Base-by-base conservation (phyloP, 2,797 vertebrate genomes). In the Syngnathus acus region DNA sequence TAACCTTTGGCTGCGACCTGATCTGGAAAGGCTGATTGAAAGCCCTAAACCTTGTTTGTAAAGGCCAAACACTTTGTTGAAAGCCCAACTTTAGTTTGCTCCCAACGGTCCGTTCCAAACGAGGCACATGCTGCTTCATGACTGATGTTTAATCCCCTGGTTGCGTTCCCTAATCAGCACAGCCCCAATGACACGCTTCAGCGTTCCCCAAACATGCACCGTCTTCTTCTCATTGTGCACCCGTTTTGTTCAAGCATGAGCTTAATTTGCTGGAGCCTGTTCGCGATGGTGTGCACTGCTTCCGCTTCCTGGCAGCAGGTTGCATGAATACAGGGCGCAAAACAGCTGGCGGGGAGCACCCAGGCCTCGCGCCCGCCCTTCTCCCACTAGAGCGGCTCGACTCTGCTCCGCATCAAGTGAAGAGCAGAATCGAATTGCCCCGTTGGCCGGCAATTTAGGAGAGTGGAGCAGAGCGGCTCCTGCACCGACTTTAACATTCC, bases 281-380 rank as follows among this genome's bases (percentile, higher is more conserved):
- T 64, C 13, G 50, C 14, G 47, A 69, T 40, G 69, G 55, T 67
- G 55, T 43, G 47, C 59, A 51, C 76, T 45, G 67, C 32, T 61
- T 62, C 61, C 66, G 77, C 77, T 82, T 79, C 67, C 67, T 84
- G 86, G 84, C 82, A 79, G 82, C 9, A 19, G 76, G 81, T 86
- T 87, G 83, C 81, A 87, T 88, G 80, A 89, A 85, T 85, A 77
- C 79, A 74, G 45, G 16, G 14, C 78, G 81, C 77, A 86, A 84
- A 87, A 86, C 84, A 85, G 85, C 82, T 85, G 84, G 83, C 84
- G 84, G 80, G 75, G 80, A 84, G 88, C 82, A 89, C 82, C 83
- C 81, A 82, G 82, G 83, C 80, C 80, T 68, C 17, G 8, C 68
- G 76, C 55, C 26, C 37, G 55, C 62, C 70, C 65, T 70, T 79